Evolutionary conservation across 2,113 vertebrate species (phyloP), one percentile per base, ranked within the genome.

Genomic region (Myiozetetes cayanensis): DNA sequence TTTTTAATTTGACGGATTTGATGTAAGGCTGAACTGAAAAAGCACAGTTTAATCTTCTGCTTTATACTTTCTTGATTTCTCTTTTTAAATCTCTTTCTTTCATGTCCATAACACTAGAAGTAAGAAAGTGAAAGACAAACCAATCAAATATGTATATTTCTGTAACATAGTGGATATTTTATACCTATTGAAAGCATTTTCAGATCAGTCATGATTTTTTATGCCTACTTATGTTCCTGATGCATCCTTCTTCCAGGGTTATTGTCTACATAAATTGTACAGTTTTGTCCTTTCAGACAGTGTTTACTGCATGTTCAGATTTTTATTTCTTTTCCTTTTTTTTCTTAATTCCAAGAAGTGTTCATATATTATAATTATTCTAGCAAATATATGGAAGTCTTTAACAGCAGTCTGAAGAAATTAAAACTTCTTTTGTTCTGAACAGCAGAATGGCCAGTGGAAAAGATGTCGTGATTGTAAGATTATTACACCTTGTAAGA

Each of bases 181-280:
- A 65, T 85, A 75, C 24, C 61, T 47, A 20, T 35, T 59, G 78
- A 89, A 93, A 93, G 3, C 4, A 50, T 91, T 93, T 93, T 81
- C 47, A 59, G 56, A 81, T 39, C 21, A 33, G 23, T 47, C 67
- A 76, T 72, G 56, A 30, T 24, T 85, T 93, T 93, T 95, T 39
- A 62, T 89, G n/a, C 56, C 56, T 93, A 9, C 14, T 59, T 91
- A 17, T 63, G 20, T 81, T 95, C 47, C 84, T 87, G 15, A 33
- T 18, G 81, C 47, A 35, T 74, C 21, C 22, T 86, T 74, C 30
- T 67, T 73, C 5, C 43, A 78, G 56, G 14, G 11, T 86, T 70
- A 53, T 0, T 1, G 25, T 68, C 70, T 35, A 47, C 33, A 81
- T 73, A 0, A 0, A 8, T n/a, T 28, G 8, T 43, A 52, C 22